phyloP scores from a whole-genome alignment of 2,797 vertebrate species.

The Pipistrellus pipistrellus region DNA sequence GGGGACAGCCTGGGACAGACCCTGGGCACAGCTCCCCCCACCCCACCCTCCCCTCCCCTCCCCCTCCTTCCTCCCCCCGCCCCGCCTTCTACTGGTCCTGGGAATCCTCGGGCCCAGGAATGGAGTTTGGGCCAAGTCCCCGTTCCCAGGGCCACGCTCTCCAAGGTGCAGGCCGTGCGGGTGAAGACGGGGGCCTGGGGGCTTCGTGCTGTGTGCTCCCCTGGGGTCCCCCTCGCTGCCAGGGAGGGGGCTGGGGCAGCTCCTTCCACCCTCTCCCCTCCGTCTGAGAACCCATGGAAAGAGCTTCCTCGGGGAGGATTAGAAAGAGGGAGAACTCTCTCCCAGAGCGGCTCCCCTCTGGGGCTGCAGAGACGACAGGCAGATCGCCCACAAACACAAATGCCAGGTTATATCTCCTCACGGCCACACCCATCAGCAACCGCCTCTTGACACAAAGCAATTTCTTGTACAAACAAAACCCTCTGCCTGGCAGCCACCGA shows the following conservation, averaged over 20 bases:
- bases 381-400: not conserved
- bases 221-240: constrained; percentile 33
- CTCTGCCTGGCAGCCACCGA: not conserved
- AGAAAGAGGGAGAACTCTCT: too few species aligned
- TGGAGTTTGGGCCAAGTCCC: not conserved
- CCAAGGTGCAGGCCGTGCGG: not conserved
- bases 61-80: too few species aligned
- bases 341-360: not conserved
- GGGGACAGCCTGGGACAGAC: not conserved
- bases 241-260: not conserved
- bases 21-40: not conserved
- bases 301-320: too few species aligned
- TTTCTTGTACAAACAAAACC: not conserved
- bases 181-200: not conserved
- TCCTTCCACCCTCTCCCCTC: too few species aligned
- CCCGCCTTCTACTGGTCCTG: not conserved
- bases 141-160: not conserved
- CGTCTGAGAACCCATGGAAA: too few species aligned
- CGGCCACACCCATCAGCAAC: too few species aligned
- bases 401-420: not conserved
- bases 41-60: too few species aligned
- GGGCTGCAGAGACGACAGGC: not conserved
- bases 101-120: not conserved
- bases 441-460: not conserved
- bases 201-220: constrained; percentile 41